Evolutionary conservation across 2,113 vertebrate genomes (phyloP), one percentile per base, ranked within the genome.

Genomic region (Apteryx mantelli): DNA sequence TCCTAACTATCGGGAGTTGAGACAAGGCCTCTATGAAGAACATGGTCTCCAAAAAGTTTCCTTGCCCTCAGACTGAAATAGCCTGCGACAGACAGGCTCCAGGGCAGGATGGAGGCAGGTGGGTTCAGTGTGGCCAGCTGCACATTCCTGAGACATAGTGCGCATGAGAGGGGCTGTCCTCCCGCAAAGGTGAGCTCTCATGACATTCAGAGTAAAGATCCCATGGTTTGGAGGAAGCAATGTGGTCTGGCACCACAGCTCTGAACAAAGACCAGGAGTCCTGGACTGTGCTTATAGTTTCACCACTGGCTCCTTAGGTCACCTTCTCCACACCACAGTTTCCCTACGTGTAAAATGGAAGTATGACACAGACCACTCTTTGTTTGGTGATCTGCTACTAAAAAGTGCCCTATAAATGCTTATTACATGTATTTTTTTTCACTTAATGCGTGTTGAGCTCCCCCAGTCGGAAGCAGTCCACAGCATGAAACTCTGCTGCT

Each of bases 301-400:
- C 32, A 46, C 11, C 0, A 0, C 8, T 38, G 16, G 22, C 42
- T 77, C 48, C 60, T 64, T 48, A 30, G 9, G 8, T 52, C 52
- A 40, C 75, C 22, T 93, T 73, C 56, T 78, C 55, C n/a, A 60
- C 32, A 32, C 7, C 11, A 12, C 0, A 0, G 7, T 30, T 86
- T 76, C 28, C 17, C 82, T 36, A 48, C 25, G 1, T 26, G 13
- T 44, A 52, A 89, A 81, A 87, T 38, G 13, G 19, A 11, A 46
- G 14, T 46, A 1, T 73, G 69, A 44, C 24, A 36, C 30, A 9
- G 53, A 60, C 7, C 16, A 24, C 26, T 25, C 38, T 61, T 0
- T 53, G 10, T 46, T 53, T 42, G 36, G 63, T 66, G 25, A 58
- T n/a, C 30, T 42, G 4, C 46, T 42, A 63, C 36, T 68, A 48